These are phyloP conservation scores for Dermatophagoides farinae DNA, from an alignment of 1,140 invertebrate species.

Conservation along the genomic window DNA sequence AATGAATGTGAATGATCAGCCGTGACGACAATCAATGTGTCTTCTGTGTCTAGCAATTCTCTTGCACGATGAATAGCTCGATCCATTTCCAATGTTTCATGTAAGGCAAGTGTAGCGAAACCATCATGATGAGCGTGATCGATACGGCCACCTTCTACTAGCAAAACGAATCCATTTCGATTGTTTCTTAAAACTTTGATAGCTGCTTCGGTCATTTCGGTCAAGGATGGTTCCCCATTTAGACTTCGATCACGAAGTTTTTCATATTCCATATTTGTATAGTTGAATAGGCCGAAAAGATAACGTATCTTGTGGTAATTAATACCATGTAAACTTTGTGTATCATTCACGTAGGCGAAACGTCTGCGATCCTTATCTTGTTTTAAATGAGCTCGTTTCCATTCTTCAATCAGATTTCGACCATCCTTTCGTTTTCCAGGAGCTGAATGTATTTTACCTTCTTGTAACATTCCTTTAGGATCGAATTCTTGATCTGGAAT, in stretches of 20 bases:
- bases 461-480: neutral
- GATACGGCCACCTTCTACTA: constrained; percentile 39
- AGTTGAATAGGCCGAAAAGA: constrained; percentile 25
- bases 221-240: constrained; percentile 41
- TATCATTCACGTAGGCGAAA: constrained; percentile 1
- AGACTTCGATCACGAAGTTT: constrained; percentile 19
- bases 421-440: neutral
- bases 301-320: constrained; percentile 9
- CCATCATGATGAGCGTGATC: constrained; percentile 56
- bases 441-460: neutral
- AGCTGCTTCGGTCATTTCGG: constrained; percentile 66
- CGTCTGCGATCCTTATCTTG: neutral
- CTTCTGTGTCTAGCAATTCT: constrained; percentile 21
- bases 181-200: constrained; percentile 43
- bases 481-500: constrained; percentile 11
- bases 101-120: constrained; percentile 23
- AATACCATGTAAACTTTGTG: neutral
- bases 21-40: constrained; percentile 21
- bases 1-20: constrained; percentile 24
- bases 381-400: neutral
- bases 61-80: constrained; percentile 20
- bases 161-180: constrained; percentile 27
- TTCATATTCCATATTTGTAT: constrained; percentile 27
- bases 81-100: constrained; percentile 22
- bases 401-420: constrained; percentile 11